phyloP scores from a whole-genome alignment of 1,140 invertebrate species.

The Nylanderia fulva region DNA sequence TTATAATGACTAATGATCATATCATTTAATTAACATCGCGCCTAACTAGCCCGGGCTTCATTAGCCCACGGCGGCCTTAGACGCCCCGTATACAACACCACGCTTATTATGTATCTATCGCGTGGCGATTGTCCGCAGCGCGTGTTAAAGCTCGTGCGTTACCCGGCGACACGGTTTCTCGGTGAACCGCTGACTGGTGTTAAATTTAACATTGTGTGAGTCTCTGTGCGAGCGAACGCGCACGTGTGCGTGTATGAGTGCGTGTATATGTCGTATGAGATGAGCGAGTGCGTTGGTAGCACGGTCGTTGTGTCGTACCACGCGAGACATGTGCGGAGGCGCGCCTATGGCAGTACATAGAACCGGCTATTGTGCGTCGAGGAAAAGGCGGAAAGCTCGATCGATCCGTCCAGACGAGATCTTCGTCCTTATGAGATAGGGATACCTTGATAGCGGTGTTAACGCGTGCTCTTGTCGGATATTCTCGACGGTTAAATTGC shows the following conservation, averaged over 20 bases:
- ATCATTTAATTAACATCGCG: conserved; percentile 86
- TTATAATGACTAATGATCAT: conserved; percentile 86
- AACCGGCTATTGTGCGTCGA: conserved; percentile 55
- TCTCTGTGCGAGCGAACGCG: conserved; percentile 62
- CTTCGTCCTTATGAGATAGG: conserved; percentile 58
- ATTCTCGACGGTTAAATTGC: conserved; percentile 58
- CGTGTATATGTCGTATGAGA: conserved; percentile 40
- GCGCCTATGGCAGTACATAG: conserved; percentile 52
- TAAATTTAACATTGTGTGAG: conserved; percentile 82
- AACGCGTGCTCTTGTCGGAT: conserved; percentile 45
- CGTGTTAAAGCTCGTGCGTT: conserved; percentile 82
- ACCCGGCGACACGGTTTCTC: conserved; percentile 82
- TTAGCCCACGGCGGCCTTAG: conserved; percentile 82
- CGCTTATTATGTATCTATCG: conserved; percentile 83
- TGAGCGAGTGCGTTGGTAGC: conserved; percentile 55
- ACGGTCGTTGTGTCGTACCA: conserved; percentile 55
- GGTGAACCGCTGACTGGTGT: conserved; percentile 78
- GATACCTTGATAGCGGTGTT: conserved; percentile 53
- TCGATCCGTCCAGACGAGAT: conserved; percentile 57
- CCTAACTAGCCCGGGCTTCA: conserved; percentile 83
- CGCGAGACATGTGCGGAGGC: conserved; percentile 56
- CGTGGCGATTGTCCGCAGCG: conserved; percentile 81
- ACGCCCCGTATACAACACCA: conserved; percentile 72
- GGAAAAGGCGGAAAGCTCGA: conserved; percentile 63
- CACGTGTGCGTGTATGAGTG: conserved; percentile 42